Base-by-base conservation (phyloP, 2,797 vertebrate genomes). In the Chrosomus eos region DNA sequence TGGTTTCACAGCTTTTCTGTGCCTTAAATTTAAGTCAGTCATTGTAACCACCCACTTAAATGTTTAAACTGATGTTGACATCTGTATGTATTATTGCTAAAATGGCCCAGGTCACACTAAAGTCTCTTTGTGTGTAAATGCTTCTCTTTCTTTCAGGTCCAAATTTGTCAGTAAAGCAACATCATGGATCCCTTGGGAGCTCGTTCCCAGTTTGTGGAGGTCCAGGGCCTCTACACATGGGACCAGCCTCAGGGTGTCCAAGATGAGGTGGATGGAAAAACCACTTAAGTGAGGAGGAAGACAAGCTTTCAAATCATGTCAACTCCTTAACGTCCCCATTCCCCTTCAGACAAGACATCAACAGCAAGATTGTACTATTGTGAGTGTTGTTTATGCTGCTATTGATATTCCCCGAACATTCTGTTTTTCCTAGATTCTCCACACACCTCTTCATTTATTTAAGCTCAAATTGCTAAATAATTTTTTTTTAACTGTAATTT, bases 141-240 rank as follows among this genome's bases (percentile, higher is more conserved):
- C 82, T 79, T 62, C 26, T 81, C 5, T 71, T 23, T 87, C 67
- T 48, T 84, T 87, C 23, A 76, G 82, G 80, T 74, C 14, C 90
- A 19, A 3, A 23, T 81, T 78, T n/a, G 9, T 33, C 55, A 67
- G 72, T 36, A 51, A 77, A 33, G 51, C 73, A 60, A 64, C 89
- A 90, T 92, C 91, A 99, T 99, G 98, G 98, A 99, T 96, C 98
- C 98, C 73, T 94, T 99, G 95, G 98, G 98, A 43, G 97, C 98
- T 86, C 97, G 98, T 90, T 99, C 98, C 62, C 96, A 97, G 51
- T 97, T 99, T 90, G 95, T 99, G 90, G 97, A 98, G 83, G 84
- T 97, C 89, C 96, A 97, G 80, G 95, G 93, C 40, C 94, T 99
- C 10, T 92, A 93, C 36, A 92, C 94, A 28, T 99, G 98, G 98